phyloP scores from a whole-genome alignment of 2,888 invertebrate genomes.

The Dermolepida albohirtum region DNA sequence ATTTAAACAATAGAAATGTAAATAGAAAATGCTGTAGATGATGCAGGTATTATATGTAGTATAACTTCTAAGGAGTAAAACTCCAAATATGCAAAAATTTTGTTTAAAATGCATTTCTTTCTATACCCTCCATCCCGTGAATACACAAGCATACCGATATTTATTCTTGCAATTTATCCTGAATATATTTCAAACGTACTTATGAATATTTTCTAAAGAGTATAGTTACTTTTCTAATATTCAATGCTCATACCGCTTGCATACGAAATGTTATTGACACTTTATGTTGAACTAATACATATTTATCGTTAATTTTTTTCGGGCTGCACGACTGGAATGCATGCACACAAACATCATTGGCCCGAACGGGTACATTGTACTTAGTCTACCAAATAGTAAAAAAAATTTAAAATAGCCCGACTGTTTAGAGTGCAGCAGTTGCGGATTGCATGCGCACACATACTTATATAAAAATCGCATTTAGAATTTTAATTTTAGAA shows the following conservation, averaged over 20 bases:
- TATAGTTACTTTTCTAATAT: constrained; percentile 20
- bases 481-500: constrained; percentile 43
- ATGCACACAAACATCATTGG: constrained; percentile 17
- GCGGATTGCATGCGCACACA: constrained; percentile 1
- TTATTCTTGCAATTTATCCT: background rate
- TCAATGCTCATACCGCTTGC: constrained; percentile 1
- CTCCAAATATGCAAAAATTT: too few species aligned
- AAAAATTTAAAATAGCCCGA: constrained; percentile 33
- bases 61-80: too few species aligned
- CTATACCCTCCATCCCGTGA: too few species aligned
- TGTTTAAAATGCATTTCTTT: too few species aligned
- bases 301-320: constrained; percentile 29
- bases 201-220: background rate
- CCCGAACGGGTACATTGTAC: constrained; percentile 27
- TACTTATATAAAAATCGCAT: constrained; percentile 39
- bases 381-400: constrained; percentile 26
- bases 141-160: background rate
- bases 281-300: constrained; percentile 29
- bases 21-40: too few species aligned
- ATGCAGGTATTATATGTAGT: too few species aligned
- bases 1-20: too few species aligned
- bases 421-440: constrained; percentile 26
- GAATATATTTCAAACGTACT: background rate
- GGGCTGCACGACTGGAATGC: constrained; percentile 22
- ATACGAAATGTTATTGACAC: constrained; percentile 33